Base-by-base conservation (phyloP, 1,140 invertebrate species). In the Ditylenchus dipsaci region DNA sequence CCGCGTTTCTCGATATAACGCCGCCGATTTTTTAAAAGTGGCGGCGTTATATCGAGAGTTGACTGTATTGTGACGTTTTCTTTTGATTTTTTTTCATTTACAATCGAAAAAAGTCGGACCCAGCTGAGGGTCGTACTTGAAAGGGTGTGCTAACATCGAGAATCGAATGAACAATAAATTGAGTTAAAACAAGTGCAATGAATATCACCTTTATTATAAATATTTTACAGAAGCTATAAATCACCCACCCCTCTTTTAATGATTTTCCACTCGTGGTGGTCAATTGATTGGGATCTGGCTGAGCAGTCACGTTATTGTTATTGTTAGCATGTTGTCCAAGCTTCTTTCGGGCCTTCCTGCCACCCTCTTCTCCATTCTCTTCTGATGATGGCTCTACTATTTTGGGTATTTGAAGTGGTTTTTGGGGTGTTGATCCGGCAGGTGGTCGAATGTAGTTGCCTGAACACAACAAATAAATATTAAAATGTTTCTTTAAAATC, bases 211-310 rank as follows among this genome's bases (percentile, higher is more conserved):
- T 11, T 45, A 13, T 45, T n/a, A 13, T 45, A 45, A 45, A 45
- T 13, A 45, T 45, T 45, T 45, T n/a, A n/a, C n/a, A n/a, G n/a
- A n/a, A n/a, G n/a, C n/a, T n/a, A n/a, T n/a, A n/a, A n/a, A n/a
- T n/a, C n/a, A 61, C 59, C 26, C 29, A 61, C 59, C n/a, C 59
- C 59, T 33, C 59, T 30, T 21, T 61, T 61, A 61, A 21, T 3
- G 17, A 19, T 27, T 33, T 43, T 3, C 59, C 38, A 43, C 59
- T 61, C 5, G 19, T 30, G 13, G 59, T 61, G 59, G 59, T 61
- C n/a, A 61, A 21, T n/a, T 61, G 29, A 27, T 61, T 61, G 27
- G 59, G 59, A n/a, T 61, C 59, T 8, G 26, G 13, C 38, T 61
- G 5, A 19, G n/a, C 49, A 26, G 49, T 3, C 23, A 53, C 15